phyloP scores from a whole-genome alignment of 2,888 invertebrate genomes.

The Electrophaes corylata region DNA sequence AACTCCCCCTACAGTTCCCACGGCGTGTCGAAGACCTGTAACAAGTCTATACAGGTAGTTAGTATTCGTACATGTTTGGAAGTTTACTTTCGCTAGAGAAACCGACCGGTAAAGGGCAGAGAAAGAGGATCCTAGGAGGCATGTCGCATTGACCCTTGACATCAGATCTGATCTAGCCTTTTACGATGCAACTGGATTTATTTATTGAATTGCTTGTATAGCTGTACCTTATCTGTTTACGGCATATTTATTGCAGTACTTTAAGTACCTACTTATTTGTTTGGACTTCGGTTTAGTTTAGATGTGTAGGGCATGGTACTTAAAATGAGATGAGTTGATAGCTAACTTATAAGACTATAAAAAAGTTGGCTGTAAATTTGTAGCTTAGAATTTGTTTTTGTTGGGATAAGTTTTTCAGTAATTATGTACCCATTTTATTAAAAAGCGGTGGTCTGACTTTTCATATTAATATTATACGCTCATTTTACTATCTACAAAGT shows the following conservation, averaged over 20 bases:
- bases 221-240: neutral
- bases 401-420: neutral
- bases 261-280: too few species aligned
- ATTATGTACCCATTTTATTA: too few species aligned
- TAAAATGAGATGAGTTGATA: neutral
- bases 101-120: constrained; percentile 68
- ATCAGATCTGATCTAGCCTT: constrained; percentile 33
- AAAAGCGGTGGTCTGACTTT: too few species aligned
- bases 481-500: too few species aligned
- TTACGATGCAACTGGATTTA: constrained; percentile 2
- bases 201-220: constrained; percentile 3
- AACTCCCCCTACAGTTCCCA: constrained; percentile 54
- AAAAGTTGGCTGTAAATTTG: too few species aligned
- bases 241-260: neutral
- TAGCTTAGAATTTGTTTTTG: neutral
- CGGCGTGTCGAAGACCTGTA: constrained; percentile 47
- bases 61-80: constrained; percentile 54
- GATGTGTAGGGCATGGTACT: neutral
- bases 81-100: constrained; percentile 63
- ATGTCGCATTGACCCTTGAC: constrained; percentile 64
- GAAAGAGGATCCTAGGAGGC: constrained; percentile 58
- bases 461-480: too few species aligned
- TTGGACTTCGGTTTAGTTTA: too few species aligned
- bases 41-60: constrained; percentile 58
- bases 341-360: too few species aligned